phyloP scores from a whole-genome alignment of 2,888 invertebrate genomes.

The Standfussiana lucernea region DNA sequence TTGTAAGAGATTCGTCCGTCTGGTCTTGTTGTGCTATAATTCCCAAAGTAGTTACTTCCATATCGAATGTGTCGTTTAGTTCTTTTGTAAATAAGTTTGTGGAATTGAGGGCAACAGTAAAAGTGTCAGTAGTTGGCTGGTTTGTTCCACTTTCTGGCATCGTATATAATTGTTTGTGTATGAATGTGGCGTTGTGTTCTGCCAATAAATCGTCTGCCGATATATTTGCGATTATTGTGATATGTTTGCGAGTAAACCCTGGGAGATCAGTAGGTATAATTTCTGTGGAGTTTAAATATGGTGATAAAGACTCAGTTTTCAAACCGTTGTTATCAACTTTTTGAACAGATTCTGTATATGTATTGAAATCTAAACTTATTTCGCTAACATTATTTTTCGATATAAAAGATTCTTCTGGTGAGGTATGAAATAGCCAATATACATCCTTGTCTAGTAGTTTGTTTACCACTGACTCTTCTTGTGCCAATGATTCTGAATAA shows the following conservation, averaged over 20 bases:
- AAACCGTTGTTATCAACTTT: background rate
- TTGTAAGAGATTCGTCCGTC: background rate
- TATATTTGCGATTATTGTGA: background rate
- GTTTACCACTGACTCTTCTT: background rate
- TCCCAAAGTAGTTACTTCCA: background rate
- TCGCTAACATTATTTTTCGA: background rate
- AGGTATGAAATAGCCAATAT: background rate
- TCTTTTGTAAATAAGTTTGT: conserved; percentile 6
- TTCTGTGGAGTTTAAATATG: background rate
- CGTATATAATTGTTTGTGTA: background rate
- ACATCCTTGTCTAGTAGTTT: background rate
- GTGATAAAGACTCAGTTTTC: background rate
- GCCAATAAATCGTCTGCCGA: background rate
- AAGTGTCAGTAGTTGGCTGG: background rate
- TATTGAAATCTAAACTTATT: background rate
- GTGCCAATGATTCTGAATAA: background rate
- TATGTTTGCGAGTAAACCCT: background rate
- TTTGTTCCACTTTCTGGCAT: background rate
- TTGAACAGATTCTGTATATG: background rate
- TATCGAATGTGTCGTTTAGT: background rate
- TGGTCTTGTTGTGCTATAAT: background rate
- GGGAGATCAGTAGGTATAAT: background rate
- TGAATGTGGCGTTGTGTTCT: background rate
- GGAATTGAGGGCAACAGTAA: background rate
- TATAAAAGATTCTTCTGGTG: background rate